Base-by-base conservation (phyloP, 2,113 vertebrate genomes). In the Pteropus alecto region DNA sequence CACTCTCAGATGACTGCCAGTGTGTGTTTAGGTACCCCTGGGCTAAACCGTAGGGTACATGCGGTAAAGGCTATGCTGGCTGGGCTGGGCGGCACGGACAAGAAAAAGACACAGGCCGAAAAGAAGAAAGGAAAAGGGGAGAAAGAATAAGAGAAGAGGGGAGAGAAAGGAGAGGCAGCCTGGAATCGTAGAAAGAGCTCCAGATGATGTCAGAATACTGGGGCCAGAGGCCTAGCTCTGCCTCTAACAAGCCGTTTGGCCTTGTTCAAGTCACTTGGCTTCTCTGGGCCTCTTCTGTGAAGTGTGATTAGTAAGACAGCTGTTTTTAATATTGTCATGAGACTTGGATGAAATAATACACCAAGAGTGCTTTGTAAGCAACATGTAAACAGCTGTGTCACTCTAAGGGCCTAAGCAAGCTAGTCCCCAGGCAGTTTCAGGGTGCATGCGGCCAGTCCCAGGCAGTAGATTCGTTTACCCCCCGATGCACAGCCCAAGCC, bases 341-440 rank as follows among this genome's bases (percentile, higher is more conserved):
- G 71, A 94, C 76, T 87, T 54, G 6, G 18, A n/a, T 90, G 87
- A 96, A 96, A 84, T 73, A 96, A 92, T 46, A 85, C 84, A 46
- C 43, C 81, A 63, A 84, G 58, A 24, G n/a, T 46, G 71, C 85
- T 94, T 95, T 81, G 91, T 93, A 95, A 96, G 91, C 91, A n/a
- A 1, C 1, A 1, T 19, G 5, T 60, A 89, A 92, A 92, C 35
- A 70, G 41, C 90, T 58, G 46, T 83, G 90, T 82, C 73, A 33
- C 28, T 58, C 51, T 46, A 46, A 86, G 12, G 46, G 11, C 14
- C 67, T 7, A 67, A 38, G 48, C 24, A 46, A 28, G 1, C 54
- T 68, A 6, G 35, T 12, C 56, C 43, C 6, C 2, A 11, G 7
- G 38, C 22, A 16, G 26, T 38, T 12, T 78, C 7, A 3, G n/a